Evolutionary conservation across 2,797 vertebrate genomes (phyloP).

Genomic region (Catostomus latipinnis): DNA sequence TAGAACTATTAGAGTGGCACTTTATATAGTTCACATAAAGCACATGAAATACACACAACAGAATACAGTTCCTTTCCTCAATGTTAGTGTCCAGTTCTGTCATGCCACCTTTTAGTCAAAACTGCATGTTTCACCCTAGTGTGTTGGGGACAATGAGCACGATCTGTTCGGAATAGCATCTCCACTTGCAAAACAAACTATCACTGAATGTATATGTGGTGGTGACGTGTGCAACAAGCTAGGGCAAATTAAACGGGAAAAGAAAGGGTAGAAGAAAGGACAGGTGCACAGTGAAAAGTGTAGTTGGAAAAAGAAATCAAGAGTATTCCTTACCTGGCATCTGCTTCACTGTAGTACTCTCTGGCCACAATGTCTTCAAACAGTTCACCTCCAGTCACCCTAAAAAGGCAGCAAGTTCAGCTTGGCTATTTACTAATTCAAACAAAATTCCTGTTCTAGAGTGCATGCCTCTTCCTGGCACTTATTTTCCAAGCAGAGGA

Average conservation of each 20-base stretch:
- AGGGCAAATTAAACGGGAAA: slow-evolving; percentile 17
- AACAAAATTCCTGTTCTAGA: slow-evolving; percentile 35
- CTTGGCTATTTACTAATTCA: slow-evolving; percentile 11
- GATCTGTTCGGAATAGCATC: background rate
- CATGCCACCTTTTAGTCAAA: background rate
- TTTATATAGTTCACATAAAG: slow-evolving; percentile 5
- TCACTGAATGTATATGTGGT: slow-evolving; percentile 1
- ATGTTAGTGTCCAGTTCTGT: slow-evolving; percentile 17
- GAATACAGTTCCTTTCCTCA: background rate
- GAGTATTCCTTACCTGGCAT: slow-evolving; percentile 85
- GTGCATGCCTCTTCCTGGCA: slow-evolving; percentile 21
- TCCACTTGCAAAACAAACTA: slow-evolving; percentile 24
- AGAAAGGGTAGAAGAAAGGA: slow-evolving; percentile 28
- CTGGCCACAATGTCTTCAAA: slow-evolving; percentile 98
- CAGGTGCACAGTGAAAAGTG: background rate
- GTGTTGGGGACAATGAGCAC: background rate
- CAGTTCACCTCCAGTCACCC: slow-evolving; percentile 96
- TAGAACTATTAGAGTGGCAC: background rate
- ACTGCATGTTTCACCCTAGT: slow-evolving; percentile 7
- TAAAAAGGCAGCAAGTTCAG: slow-evolving; percentile 63
- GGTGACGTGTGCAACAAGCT: slow-evolving; percentile 15
- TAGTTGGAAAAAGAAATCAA: too few relatives aligned
- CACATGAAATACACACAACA: background rate
- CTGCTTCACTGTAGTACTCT: slow-evolving; percentile 98
- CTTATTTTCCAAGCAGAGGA: slow-evolving; percentile 57